Conservation (phyloP, 1,140 invertebrate genomes). For the Drosophila nigromelanica region DNA sequence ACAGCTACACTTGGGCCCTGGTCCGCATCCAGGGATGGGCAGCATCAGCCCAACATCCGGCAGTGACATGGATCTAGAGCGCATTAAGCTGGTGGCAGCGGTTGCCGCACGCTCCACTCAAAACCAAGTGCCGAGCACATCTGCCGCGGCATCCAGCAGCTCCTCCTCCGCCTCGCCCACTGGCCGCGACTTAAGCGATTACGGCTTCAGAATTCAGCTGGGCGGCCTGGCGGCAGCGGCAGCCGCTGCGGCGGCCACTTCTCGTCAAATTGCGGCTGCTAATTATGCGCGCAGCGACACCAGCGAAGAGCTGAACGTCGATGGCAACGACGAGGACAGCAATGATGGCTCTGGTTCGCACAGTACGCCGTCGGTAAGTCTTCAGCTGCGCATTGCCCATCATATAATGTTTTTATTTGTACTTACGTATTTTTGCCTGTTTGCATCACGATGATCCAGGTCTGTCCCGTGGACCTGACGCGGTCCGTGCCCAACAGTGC, state of each 20-base stretch:
- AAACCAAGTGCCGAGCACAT: conserved; percentile 43
- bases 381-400: too few relatives aligned
- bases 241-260: conserved; percentile 78
- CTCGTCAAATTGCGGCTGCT: conserved; percentile 75
- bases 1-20: conserved; percentile 19
- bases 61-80: conserved; percentile 79
- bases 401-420: background rate
- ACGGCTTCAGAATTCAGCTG: conserved; percentile 83
- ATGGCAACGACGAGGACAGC: conserved; percentile 82
- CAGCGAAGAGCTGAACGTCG: conserved; percentile 82
- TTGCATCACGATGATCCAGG: conserved; percentile 37
- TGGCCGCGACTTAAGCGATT: conserved; percentile 80
- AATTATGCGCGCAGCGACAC: conserved; percentile 83
- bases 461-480: conserved; percentile 82
- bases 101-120: conserved; percentile 62
- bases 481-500: conserved; percentile 69
- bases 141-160: conserved; percentile 44
- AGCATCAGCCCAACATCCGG: conserved; percentile 32
- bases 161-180: conserved; percentile 53
- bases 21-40: conserved; percentile 11
- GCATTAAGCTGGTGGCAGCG: conserved; percentile 80
- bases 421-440: background rate
- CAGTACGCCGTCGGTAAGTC: conserved; percentile 81
- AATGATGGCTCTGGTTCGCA: conserved; percentile 75
- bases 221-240: conserved; percentile 80